Conservation (phyloP, 2,797 vertebrate species). For the Galagoides demidoff region DNA sequence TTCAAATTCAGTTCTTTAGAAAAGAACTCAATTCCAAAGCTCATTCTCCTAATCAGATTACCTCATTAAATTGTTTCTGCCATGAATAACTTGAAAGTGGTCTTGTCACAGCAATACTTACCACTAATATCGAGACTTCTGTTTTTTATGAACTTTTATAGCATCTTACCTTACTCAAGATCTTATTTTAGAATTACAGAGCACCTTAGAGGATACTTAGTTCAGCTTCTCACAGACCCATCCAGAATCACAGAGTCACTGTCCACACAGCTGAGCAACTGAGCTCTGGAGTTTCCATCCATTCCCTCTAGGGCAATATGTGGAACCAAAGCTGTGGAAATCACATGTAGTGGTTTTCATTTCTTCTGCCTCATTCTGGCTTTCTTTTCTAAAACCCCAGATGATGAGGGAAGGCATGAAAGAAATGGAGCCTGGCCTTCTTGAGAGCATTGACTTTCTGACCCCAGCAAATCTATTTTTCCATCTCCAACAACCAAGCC, state of each 20-base stretch:
- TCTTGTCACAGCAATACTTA: neutral
- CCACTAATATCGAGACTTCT: neutral
- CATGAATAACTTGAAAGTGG: neutral
- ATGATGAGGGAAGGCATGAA: neutral
- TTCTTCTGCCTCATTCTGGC: neutral
- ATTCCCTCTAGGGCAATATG: neutral
- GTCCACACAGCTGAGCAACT: neutral
- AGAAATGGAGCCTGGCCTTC: neutral
- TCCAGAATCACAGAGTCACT: neutral
- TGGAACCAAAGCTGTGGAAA: neutral
- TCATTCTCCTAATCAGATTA: neutral
- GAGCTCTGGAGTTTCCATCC: neutral
- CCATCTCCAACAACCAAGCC: neutral
- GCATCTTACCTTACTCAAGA: neutral
- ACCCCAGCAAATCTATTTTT: slow-evolving; percentile 40
- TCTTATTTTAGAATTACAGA: slow-evolving; percentile 4
- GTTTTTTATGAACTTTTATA: neutral
- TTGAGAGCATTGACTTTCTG: slow-evolving; percentile 22
- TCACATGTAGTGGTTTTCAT: neutral
- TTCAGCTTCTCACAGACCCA: neutral
- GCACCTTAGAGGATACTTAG: neutral
- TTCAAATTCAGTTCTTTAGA: neutral
- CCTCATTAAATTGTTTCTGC: neutral
- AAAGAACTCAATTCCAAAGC: neutral
- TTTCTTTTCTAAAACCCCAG: neutral